A percentile compares a stretch with the other conserved stretches of the same genome.
phyloP scores from a whole-genome alignment of 2,888 invertebrate genomes.

The Phyllotreta striolata region DNA sequence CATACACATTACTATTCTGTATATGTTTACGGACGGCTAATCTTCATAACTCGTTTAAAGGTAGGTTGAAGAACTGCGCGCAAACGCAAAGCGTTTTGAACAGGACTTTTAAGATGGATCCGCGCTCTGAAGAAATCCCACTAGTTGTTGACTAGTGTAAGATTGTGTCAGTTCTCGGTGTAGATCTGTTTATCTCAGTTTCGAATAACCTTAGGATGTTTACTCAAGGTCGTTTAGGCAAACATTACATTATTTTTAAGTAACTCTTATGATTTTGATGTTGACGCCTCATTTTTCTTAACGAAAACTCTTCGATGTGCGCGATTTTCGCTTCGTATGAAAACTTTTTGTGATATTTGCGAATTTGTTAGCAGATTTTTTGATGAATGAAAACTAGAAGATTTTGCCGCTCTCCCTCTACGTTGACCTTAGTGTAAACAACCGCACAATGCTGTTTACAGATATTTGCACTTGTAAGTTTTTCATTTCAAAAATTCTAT shows the following conservation, averaged over 20 bases:
- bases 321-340: slow-evolving; percentile 24
- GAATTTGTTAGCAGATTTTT: slow-evolving; percentile 57
- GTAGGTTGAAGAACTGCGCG: slow-evolving; percentile 16
- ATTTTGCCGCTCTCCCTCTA: slow-evolving; percentile 43
- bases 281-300: slow-evolving; percentile 27
- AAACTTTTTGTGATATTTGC: slow-evolving; percentile 51
- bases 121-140: slow-evolving; percentile 21
- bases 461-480: slow-evolving; percentile 56
- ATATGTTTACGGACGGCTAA: slow-evolving; percentile 8
- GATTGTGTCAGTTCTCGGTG: slow-evolving; percentile 18
- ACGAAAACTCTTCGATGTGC: slow-evolving; percentile 28
- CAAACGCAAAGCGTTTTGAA: not conserved
- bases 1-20: slow-evolving; percentile 17
- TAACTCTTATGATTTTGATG: slow-evolving; percentile 32
- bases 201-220: slow-evolving; percentile 21
- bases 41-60: slow-evolving; percentile 23
- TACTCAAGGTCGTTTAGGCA: slow-evolving; percentile 10
- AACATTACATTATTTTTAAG: slow-evolving; percentile 26
- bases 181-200: slow-evolving; percentile 19
- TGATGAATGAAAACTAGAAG: slow-evolving; percentile 54
- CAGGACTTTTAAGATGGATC: slow-evolving; percentile 20
- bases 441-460: slow-evolving; percentile 51
- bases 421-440: slow-evolving; percentile 45
- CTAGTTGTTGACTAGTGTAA: slow-evolving; percentile 22
- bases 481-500: slow-evolving; percentile 19